These are phyloP conservation scores for Chaunax sp. DNA, from an alignment of 2,797 vertebrate genomes.

Conservation along the genomic window DNA sequence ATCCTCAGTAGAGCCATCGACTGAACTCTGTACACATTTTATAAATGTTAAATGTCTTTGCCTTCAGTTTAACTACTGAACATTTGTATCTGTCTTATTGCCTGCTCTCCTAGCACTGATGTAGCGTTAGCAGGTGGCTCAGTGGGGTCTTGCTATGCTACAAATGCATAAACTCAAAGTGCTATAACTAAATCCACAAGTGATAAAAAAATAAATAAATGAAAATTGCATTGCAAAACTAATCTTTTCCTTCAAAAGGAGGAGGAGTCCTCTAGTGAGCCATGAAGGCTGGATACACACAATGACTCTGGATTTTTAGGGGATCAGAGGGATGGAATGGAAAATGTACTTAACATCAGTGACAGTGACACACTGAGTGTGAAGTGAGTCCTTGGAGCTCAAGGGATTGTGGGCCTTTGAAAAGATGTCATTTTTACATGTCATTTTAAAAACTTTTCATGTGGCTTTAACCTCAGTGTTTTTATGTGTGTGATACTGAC, in stretches of 20 bases:
- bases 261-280: too few species aligned
- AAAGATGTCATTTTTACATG: conserved; percentile 49
- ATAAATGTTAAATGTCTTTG: too few species aligned
- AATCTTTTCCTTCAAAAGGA: conserved; percentile 3
- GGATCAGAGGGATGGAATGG: conserved; percentile 52
- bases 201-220: conserved; percentile 4
- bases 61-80: too few species aligned
- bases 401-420: conserved; percentile 45
- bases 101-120: background rate
- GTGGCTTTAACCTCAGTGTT: conserved; percentile 53
- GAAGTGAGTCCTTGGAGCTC: conserved; percentile 21
- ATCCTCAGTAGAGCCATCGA: background rate
- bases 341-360: conserved; percentile 48
- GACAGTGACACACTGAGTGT: conserved; percentile 43
- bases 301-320: conserved; percentile 24
- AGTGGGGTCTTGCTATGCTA: background rate
- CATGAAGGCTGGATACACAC: conserved; percentile 32
- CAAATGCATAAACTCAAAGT: background rate
- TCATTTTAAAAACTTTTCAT: conserved; percentile 29
- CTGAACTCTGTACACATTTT: too few species aligned
- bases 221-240: conserved; percentile 17
- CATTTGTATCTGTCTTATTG: too few species aligned
- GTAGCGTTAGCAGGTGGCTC: too few species aligned
- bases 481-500: conserved; percentile 13
- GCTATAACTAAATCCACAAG: conserved; percentile 4